Percentiles rank a stretch among this genome's conserved stretches.
These are phyloP conservation scores for Stegastes partitus DNA, from an alignment of 2,113 vertebrate genomes.

Conservation along the genomic window DNA sequence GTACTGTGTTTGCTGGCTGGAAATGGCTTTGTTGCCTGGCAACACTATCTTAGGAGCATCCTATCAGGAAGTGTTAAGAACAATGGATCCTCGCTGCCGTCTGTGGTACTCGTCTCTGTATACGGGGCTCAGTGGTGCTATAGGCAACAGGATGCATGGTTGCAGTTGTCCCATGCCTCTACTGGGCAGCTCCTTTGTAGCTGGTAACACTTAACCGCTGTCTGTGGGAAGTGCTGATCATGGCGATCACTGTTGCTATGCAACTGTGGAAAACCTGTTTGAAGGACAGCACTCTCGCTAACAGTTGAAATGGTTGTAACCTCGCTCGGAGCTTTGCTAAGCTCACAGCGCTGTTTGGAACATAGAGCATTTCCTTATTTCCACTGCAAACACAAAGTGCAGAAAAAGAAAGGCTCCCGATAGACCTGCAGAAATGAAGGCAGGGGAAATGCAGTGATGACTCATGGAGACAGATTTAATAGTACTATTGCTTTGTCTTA, in stretches of 20 bases:
- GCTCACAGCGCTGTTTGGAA: conserved; percentile 16
- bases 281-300: conserved; percentile 48
- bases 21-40: conserved; percentile 61
- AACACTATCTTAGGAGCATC: conserved; percentile 48
- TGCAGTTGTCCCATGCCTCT: conserved; percentile 28
- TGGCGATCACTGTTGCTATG: conserved; percentile 61
- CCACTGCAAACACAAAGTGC: conserved; percentile 14
- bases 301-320: conserved; percentile 48
- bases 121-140: not conserved
- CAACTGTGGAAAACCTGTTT: conserved; percentile 58
- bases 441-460: conserved; percentile 60
- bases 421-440: conserved; percentile 27
- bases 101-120: not conserved
- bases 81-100: not conserved
- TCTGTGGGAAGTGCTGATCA: conserved; percentile 21
- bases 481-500: conserved; percentile 36
- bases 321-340: conserved; percentile 29
- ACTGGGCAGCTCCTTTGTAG: not conserved
- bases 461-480: conserved; percentile 55
- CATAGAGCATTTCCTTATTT: not conserved
- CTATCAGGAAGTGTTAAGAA: conserved; percentile 36
- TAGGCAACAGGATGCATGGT: conserved; percentile 29
- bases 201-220: not conserved
- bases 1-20: conserved; percentile 26
- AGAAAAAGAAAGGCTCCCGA: conserved; percentile 3